Conservation (phyloP, 2,888 invertebrate species). For the Pharmacophagus antenor region DNA sequence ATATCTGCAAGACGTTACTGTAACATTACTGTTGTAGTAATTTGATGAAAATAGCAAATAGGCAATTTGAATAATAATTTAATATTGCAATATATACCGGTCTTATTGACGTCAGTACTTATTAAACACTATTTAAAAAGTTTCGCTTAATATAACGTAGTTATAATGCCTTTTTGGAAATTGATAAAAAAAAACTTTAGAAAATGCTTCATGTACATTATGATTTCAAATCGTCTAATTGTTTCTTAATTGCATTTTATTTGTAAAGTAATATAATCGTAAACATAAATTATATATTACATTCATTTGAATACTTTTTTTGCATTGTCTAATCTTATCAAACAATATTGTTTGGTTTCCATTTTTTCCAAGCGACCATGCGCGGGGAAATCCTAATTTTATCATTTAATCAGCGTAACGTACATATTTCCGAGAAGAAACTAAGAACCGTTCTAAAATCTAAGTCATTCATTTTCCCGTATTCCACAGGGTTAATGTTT, state of each 20-base stretch:
- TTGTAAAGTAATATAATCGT: background rate
- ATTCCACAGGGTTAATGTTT: no score
- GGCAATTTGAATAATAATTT: background rate
- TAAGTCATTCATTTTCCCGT: no score
- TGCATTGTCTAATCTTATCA: background rate
- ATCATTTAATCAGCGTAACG: background rate
- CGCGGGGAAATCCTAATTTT: background rate
- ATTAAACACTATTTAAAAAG: no score
- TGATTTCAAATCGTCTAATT: no score
- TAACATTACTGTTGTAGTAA: constrained; percentile 12
- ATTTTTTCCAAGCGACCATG: background rate
- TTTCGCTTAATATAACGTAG: no score
- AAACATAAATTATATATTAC: background rate
- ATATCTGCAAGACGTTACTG: constrained; percentile 24
- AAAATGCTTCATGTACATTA: no score
- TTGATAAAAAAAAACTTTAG: no score
- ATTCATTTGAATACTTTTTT: background rate
- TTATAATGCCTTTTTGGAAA: no score
- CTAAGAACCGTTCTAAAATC: no score
- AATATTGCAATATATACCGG: no score
- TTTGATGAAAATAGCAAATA: constrained; percentile 6
- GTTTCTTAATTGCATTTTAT: background rate
- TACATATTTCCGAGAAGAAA: background rate
- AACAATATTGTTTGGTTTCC: background rate
- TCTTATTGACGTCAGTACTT: no score